These are phyloP conservation scores for Synergus itoensis DNA, from an alignment of 2,888 invertebrate species.

Conservation along the genomic window DNA sequence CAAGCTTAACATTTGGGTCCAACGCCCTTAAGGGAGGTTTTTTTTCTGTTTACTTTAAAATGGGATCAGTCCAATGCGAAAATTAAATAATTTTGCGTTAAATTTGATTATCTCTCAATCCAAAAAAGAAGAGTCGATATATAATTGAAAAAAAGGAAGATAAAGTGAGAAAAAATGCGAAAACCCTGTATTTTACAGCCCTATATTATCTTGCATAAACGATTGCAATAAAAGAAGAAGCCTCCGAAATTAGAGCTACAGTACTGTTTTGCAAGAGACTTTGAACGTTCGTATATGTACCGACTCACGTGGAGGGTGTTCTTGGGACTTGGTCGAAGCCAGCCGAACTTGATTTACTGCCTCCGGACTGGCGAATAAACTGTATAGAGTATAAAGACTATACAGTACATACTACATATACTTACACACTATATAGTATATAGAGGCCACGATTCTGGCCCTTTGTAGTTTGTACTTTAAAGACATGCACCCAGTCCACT, in stretches of 20 bases:
- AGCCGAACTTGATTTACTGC: slow-evolving; percentile 72
- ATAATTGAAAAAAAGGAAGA: no score
- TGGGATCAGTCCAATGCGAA: no score
- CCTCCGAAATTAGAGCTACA: neutral
- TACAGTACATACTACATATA: slow-evolving; percentile 8
- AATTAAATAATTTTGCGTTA: no score
- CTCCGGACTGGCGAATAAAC: slow-evolving; percentile 60
- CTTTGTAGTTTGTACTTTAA: slow-evolving; percentile 45
- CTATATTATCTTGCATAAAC: neutral
- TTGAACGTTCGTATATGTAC: neutral
- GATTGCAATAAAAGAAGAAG: neutral
- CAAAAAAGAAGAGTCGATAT: no score
- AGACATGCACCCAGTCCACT: slow-evolving; percentile 22
- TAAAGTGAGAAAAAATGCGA: no score
- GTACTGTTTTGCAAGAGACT: neutral
- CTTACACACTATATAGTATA: neutral
- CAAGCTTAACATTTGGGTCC: no score
- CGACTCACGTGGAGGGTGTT: slow-evolving; percentile 20
- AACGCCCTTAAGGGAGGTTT: no score
- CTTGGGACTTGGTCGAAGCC: slow-evolving; percentile 54
- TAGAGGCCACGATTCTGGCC: slow-evolving; percentile 46
- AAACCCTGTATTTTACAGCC: no score
- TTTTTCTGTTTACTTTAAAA: no score
- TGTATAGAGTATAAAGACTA: slow-evolving; percentile 9
- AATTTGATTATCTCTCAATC: no score